Conservation (phyloP, 2,888 invertebrate genomes). For the Capitulum mitella region DNA sequence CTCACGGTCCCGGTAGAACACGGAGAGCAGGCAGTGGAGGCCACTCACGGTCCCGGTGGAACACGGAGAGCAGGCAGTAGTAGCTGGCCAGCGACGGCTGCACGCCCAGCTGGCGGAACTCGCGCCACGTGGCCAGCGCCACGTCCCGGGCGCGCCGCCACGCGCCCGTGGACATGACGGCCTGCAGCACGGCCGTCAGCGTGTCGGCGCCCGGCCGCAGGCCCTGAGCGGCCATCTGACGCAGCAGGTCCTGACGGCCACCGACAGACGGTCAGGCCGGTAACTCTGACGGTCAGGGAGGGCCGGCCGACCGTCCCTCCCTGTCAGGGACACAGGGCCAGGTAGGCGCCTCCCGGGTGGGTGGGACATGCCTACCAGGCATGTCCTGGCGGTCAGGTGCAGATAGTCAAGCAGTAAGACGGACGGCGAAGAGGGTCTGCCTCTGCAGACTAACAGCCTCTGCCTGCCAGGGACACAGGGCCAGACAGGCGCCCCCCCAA, state of each 20-base stretch:
- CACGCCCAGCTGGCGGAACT: slow-evolving; percentile 60
- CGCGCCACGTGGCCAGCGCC: slow-evolving; percentile 51
- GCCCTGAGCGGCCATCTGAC: slow-evolving; percentile 54
- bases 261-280: no score
- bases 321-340: no score
- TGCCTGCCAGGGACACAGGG: no score
- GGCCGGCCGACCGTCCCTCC: no score
- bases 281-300: background rate
- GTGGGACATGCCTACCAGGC: no score
- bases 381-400: no score
- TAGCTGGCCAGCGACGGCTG: slow-evolving; percentile 68
- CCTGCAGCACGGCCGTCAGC: slow-evolving; percentile 56
- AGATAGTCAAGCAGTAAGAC: no score
- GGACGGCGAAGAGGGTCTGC: no score
- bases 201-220: slow-evolving; percentile 59
- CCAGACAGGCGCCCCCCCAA: no score
- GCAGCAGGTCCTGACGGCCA: slow-evolving; percentile 51
- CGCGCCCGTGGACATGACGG: slow-evolving; percentile 48
- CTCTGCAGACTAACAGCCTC: no score
- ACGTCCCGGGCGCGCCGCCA: slow-evolving; percentile 44
- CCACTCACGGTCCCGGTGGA: background rate
- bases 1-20: background rate
- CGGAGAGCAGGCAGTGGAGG: no score
- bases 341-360: no score
- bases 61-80: slow-evolving; percentile 47